These are phyloP conservation scores for Macrobrachium rosenbergii DNA, from an alignment of 1,140 invertebrate genomes.

Conservation along the genomic window DNA sequence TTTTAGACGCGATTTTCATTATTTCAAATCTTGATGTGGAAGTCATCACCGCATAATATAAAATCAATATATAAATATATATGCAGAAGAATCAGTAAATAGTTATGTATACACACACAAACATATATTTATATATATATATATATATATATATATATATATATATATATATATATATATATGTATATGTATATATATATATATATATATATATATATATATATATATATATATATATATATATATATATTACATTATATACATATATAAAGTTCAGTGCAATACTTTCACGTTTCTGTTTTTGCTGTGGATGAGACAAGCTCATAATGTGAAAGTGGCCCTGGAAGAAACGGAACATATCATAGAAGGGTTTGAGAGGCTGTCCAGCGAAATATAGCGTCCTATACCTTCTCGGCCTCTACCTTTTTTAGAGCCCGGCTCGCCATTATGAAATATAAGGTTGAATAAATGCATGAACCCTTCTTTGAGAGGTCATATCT, in stretches of 20 bases:
- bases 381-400: neutral
- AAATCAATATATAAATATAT: too few relatives aligned
- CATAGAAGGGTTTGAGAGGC: neutral
- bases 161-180: slow-evolving; percentile 28
- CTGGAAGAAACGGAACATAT: too few relatives aligned
- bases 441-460: slow-evolving; percentile 47
- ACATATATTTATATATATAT: slow-evolving; percentile 1
- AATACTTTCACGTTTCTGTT: too few relatives aligned
- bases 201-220: neutral
- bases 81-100: neutral
- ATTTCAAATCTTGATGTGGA: too few relatives aligned
- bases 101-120: neutral
- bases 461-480: slow-evolving; percentile 54
- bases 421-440: too few relatives aligned
- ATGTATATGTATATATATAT: neutral
- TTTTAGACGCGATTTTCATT: too few relatives aligned
- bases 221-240: neutral
- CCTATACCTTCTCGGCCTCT: neutral
- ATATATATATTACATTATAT: neutral
- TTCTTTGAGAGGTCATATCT: slow-evolving; percentile 27
- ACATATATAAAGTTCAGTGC: neutral
- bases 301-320: too few relatives aligned
- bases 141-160: slow-evolving; percentile 27
- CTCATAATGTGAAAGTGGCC: too few relatives aligned
- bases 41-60: too few relatives aligned